These are phyloP conservation scores for Clamator glandarius DNA, from an alignment of 2,797 vertebrate species.

Conservation along the genomic window DNA sequence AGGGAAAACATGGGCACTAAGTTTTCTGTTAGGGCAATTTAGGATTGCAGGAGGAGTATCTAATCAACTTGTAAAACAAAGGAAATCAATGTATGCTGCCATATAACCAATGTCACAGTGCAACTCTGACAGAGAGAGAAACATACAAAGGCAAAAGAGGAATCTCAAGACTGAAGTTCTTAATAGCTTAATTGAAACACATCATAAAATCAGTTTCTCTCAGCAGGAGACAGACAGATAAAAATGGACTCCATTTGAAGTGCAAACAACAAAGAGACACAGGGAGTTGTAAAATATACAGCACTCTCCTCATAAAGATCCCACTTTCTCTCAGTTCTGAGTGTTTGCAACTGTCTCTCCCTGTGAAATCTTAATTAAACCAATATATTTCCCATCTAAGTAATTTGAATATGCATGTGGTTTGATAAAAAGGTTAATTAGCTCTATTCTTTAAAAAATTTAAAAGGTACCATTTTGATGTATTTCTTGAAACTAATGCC, in stretches of 20 bases:
- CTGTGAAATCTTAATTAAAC: slow-evolving; percentile 74
- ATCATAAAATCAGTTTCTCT: slow-evolving; percentile 57
- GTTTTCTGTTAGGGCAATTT: slow-evolving; percentile 25
- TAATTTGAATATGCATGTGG: slow-evolving; percentile 36
- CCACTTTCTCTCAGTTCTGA: slow-evolving; percentile 34
- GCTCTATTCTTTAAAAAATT: slow-evolving; percentile 30
- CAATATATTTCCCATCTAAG: slow-evolving; percentile 49
- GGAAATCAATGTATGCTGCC: slow-evolving; percentile 45
- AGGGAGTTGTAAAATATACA: slow-evolving; percentile 32
- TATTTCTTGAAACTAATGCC: slow-evolving; percentile 65
- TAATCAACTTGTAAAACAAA: slow-evolving; percentile 25
- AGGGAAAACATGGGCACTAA: not conserved
- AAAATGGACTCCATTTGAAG: slow-evolving; percentile 59
- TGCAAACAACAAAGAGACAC: slow-evolving; percentile 54
- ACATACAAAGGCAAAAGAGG: slow-evolving; percentile 41
- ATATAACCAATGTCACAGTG: slow-evolving; percentile 25
- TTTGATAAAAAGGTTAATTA: slow-evolving; percentile 68
- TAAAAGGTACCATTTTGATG: slow-evolving; percentile 54
- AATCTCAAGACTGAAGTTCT: slow-evolving; percentile 47
- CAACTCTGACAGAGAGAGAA: slow-evolving; percentile 6
- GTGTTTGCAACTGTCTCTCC: slow-evolving; percentile 52
- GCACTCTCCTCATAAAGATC: slow-evolving; percentile 29
- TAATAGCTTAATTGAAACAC: slow-evolving; percentile 67
- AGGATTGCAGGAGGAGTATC: slow-evolving; percentile 20
- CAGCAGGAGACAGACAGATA: slow-evolving; percentile 51